Base-by-base conservation (phyloP, 2,113 vertebrate genomes). In the Corythoichthys haematopterus region DNA sequence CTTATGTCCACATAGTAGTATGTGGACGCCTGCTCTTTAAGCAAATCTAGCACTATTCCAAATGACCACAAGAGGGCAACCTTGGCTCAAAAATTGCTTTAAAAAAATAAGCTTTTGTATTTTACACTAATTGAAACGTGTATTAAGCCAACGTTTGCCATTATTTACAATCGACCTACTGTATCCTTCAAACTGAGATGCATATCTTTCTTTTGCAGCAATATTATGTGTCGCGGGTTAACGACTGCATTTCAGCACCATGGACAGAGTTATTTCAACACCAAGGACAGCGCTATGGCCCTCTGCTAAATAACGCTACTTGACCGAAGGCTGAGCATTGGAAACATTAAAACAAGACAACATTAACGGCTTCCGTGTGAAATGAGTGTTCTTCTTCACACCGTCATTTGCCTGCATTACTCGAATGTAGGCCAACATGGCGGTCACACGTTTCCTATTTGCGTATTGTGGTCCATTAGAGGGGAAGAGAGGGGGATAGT, bases 61-160 rank as follows among this genome's bases (percentile, higher is more conserved):
- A 40, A 63, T 9, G 6, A 55, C 84, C 88, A 86, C 80, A 59
- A 87, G 88, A 76, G 80, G 80, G 80, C 83, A 78, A 79, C 35
- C 2, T 53, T 2, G 10, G 36, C 56, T 70, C 4, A 80, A 15
- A 63, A 69, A 14, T 57, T 33, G 40, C 40, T 43, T 13, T 43
- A 11, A 11, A 62, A 14, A 62, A 4, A 43, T 40, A 4, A 2
- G 12, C 38, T 28, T 28, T 28, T 11, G 3, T 55, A 11, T 55
- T 33, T 57, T 57, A 33, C 35, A 33, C 13, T 57, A 28, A 28
- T 28, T 28, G 4, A 57, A 13, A 57, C 14, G 33, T 36, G 12
- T 57, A 43, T 43, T 43, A 6, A 8, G 6, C 40, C 20, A 28
- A 43, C 3, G 1, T 43, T 8, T 43, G 9, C 1, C 4, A 8